phyloP scores from a whole-genome alignment of 2,888 invertebrate genomes.

The Agrenia bidenticulata region DNA sequence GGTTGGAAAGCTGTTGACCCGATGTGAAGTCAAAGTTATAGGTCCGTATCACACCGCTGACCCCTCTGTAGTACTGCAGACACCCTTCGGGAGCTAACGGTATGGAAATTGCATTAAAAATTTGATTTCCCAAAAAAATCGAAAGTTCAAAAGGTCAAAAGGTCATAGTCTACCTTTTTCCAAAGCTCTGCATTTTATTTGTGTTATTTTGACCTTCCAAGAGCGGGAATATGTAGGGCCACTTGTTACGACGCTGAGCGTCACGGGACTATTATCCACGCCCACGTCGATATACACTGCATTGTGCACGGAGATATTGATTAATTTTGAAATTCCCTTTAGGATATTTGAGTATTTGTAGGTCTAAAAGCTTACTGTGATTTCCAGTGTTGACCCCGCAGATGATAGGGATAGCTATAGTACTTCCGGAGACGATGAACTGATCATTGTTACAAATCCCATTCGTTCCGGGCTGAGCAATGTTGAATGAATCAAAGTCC shows the following conservation, averaged over 20 bases:
- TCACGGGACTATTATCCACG: slow-evolving; percentile 74
- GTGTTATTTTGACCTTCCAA: slow-evolving; percentile 79
- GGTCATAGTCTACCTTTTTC: slow-evolving; percentile 63
- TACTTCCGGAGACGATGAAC: slow-evolving; percentile 79
- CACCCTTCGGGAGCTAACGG: slow-evolving; percentile 70
- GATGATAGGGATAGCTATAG: slow-evolving; percentile 71
- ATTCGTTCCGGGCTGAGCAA: slow-evolving; percentile 72
- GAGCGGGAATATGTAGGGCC: slow-evolving; percentile 70
- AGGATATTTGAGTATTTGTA: no score
- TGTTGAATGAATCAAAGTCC: slow-evolving; percentile 75
- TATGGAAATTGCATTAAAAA: background rate
- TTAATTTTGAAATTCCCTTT: no score
- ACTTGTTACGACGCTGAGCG: slow-evolving; percentile 77
- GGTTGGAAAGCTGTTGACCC: slow-evolving; percentile 80
- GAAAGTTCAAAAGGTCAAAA: background rate
- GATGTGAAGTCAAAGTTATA: slow-evolving; percentile 78
- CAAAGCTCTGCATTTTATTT: slow-evolving; percentile 74
- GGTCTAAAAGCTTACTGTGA: slow-evolving; percentile 66
- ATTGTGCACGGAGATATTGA: no score
- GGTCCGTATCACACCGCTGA: slow-evolving; percentile 76
- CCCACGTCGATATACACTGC: slow-evolving; percentile 84
- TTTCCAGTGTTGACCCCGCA: slow-evolving; percentile 75
- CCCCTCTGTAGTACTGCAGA: slow-evolving; percentile 76
- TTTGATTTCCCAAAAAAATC: background rate
- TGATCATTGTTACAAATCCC: slow-evolving; percentile 82